Conservation (phyloP, 2,797 vertebrate genomes). For the Avahi laniger region DNA sequence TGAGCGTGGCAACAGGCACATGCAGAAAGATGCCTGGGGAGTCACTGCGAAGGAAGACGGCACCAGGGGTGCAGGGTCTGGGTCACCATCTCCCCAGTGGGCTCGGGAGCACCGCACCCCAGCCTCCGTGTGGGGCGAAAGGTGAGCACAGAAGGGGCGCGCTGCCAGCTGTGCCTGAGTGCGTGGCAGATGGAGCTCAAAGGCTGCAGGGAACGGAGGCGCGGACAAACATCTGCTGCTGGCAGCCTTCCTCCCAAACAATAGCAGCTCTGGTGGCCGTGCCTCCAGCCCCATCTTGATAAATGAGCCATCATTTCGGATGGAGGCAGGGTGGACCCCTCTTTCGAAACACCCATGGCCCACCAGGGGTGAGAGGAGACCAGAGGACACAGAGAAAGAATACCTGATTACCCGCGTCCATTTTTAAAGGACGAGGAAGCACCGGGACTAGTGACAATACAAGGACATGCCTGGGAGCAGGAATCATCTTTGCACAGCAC, state of each 20-base stretch:
- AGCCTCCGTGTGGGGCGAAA: neutral
- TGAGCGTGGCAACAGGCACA: neutral
- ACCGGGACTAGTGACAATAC: neutral
- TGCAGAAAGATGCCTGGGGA: neutral
- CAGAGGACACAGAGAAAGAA: neutral
- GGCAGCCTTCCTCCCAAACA: neutral
- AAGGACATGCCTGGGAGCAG: neutral
- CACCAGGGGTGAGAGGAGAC: neutral
- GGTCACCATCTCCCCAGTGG: neutral
- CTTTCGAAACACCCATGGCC: neutral
- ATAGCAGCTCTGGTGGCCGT: neutral
- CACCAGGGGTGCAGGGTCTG: neutral
- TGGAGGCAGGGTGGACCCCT: neutral
- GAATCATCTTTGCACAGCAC: fast-evolving
- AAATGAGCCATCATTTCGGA: neutral
- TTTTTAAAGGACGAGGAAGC: neutral
- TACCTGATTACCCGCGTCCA: fast-evolving
- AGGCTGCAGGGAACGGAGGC: conserved; percentile 5
- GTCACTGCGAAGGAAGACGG: neutral
- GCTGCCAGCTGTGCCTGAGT: neutral
- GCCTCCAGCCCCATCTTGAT: neutral
- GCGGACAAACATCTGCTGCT: conserved; percentile 55
- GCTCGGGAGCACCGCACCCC: neutral
- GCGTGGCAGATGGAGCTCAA: conserved; percentile 65
- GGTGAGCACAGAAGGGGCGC: fast-evolving